Evolutionary conservation across 2,797 vertebrate species (phyloP).

Genomic region (Allenopithecus nigroviridis): DNA sequence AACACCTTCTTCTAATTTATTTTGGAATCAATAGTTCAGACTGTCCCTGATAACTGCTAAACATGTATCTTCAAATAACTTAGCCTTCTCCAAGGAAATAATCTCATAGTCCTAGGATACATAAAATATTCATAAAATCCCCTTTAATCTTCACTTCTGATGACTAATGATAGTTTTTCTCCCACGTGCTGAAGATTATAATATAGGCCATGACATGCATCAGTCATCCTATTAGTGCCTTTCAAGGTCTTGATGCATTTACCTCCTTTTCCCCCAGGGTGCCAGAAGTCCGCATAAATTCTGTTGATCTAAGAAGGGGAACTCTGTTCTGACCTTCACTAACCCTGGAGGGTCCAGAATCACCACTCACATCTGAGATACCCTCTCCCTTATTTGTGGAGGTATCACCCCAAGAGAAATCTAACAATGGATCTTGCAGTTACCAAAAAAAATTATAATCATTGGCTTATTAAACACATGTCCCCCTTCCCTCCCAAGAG

Average conservation of each 20-base stretch:
- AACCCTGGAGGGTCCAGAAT: neutral
- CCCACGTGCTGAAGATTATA: neutral
- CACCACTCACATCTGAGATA: neutral
- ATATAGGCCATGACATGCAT: neutral
- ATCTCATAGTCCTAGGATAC: neutral
- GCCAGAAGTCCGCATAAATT: neutral
- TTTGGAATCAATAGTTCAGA: neutral
- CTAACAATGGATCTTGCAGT: neutral
- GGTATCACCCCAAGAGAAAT: neutral
- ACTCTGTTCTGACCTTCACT: neutral
- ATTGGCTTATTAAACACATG: neutral
- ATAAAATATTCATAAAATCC: slow-evolving; percentile 17
- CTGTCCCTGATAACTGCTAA: neutral
- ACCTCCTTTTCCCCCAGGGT: neutral
- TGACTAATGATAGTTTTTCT: neutral
- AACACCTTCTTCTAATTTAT: neutral
- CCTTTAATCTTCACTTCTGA: neutral
- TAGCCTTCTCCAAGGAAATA: slow-evolving; percentile 21
- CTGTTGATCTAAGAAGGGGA: neutral
- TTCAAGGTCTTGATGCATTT: neutral
- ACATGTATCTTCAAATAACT: slow-evolving; percentile 19
- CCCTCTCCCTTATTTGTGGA: neutral
- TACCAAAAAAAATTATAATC: neutral
- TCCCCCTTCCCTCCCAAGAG: neutral
- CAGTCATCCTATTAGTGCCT: neutral